phyloP scores from a whole-genome alignment of 1,140 invertebrate genomes.

The Zaprionus inermis region DNA sequence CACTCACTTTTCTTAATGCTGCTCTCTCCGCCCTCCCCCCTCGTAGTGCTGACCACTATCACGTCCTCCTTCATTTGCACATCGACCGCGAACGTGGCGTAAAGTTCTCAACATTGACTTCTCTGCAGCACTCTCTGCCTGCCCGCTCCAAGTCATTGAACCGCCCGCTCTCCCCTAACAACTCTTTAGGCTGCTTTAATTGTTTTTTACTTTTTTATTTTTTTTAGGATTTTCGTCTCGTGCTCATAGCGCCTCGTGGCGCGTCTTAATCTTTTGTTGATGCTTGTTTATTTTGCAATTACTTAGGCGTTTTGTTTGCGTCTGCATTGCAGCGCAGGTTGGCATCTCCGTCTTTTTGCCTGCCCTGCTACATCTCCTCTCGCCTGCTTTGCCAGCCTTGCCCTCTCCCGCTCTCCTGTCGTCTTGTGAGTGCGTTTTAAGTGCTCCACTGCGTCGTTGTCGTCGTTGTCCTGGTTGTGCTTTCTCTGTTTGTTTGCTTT shows the following conservation, averaged over 20 bases:
- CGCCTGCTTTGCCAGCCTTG: no score
- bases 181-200: conserved; percentile 19
- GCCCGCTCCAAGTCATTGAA: no score
- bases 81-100: conserved; percentile 70
- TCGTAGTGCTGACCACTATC: conserved; percentile 58
- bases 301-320: conserved; percentile 82
- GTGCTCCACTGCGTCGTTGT: conserved; percentile 59
- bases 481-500: conserved; percentile 55
- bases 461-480: conserved; percentile 20
- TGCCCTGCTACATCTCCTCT: not conserved
- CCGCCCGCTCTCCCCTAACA: not conserved
- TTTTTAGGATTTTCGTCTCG: conserved; percentile 13
- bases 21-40: conserved; percentile 1
- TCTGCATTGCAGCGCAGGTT: conserved; percentile 71
- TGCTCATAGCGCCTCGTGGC: not conserved
- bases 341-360: conserved; percentile 26
- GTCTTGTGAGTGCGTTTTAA: conserved; percentile 34
- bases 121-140: no score
- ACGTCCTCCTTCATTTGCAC: conserved; percentile 74
- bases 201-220: conserved; percentile 27
- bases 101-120: conserved; percentile 57
- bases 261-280: conserved; percentile 83
- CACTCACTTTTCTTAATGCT: no score
- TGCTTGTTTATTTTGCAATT: conserved; percentile 83
- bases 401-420: not conserved